Evolutionary conservation across 1,140 invertebrate species (phyloP).

Genomic region (Drosophila pectinifera): DNA sequence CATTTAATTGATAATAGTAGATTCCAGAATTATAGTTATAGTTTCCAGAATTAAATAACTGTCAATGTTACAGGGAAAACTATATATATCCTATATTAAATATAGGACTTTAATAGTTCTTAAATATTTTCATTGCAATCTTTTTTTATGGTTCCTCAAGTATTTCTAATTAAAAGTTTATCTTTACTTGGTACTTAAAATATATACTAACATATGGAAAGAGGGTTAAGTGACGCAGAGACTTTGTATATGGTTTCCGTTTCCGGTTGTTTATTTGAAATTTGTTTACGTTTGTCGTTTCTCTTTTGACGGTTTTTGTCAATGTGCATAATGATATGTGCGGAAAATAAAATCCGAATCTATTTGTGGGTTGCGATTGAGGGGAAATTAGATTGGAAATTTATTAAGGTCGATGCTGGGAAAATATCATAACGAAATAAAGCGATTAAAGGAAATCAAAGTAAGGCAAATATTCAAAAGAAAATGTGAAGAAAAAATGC

Average conservation of each 20-base stretch:
- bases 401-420: slow-evolving; percentile 7
- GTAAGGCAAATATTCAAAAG: slow-evolving; percentile 2
- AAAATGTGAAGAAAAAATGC: neutral
- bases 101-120: no score
- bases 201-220: neutral
- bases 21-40: no score
- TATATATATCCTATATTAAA: no score
- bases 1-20: neutral
- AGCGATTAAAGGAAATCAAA: slow-evolving; percentile 13
- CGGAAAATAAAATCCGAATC: slow-evolving; percentile 7
- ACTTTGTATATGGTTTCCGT: neutral
- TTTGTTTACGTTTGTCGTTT: slow-evolving; percentile 32
- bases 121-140: no score
- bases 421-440: slow-evolving; percentile 19
- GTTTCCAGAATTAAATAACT: neutral
- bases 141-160: no score
- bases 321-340: slow-evolving; percentile 44
- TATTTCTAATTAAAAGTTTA: neutral
- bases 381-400: slow-evolving; percentile 9
- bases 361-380: slow-evolving; percentile 5
- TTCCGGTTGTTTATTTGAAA: slow-evolving; percentile 3
- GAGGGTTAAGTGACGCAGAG: neutral
- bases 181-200: neutral
- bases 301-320: slow-evolving; percentile 9
- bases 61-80: no score